Evolutionary conservation across 1,140 invertebrate species (phyloP).

Genomic region (Charaxes varanes): DNA sequence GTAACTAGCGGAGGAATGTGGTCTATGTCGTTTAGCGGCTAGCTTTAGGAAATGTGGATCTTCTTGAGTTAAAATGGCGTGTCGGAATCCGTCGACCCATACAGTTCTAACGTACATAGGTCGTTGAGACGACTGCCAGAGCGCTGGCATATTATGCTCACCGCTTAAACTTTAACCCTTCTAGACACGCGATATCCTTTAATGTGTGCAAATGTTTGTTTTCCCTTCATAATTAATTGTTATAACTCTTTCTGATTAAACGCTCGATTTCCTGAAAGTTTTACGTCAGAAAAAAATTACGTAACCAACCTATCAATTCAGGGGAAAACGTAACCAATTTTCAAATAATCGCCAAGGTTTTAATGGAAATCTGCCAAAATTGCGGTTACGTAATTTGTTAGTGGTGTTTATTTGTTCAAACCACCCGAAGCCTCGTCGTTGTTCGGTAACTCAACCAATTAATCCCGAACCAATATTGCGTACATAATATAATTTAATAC

Average conservation of each 20-base stretch:
- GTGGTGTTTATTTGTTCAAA: no score
- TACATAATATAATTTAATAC: no score
- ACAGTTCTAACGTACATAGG: conserved; percentile 82
- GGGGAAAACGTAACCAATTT: no score
- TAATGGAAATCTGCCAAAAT: no score
- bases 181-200: conserved; percentile 14
- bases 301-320: no score
- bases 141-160: conserved; percentile 56
- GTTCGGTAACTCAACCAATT: no score
- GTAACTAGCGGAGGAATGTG: conserved; percentile 40
- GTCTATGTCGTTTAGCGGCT: conserved; percentile 38
- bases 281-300: no score
- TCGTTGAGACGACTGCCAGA: conserved; percentile 81
- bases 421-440: no score
- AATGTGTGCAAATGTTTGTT: conserved; percentile 33
- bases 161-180: conserved; percentile 11
- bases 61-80: conserved; percentile 80
- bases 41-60: conserved; percentile 71
- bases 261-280: conserved; percentile 25
- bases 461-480: no score
- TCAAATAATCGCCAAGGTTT: no score
- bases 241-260: conserved; percentile 24
- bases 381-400: no score
- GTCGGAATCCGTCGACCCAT: conserved; percentile 81
- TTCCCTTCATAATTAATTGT: conserved; percentile 43